These are phyloP conservation scores for Leucophenga maculata DNA, from an alignment of 2,888 invertebrate species.

Conservation along the genomic window DNA sequence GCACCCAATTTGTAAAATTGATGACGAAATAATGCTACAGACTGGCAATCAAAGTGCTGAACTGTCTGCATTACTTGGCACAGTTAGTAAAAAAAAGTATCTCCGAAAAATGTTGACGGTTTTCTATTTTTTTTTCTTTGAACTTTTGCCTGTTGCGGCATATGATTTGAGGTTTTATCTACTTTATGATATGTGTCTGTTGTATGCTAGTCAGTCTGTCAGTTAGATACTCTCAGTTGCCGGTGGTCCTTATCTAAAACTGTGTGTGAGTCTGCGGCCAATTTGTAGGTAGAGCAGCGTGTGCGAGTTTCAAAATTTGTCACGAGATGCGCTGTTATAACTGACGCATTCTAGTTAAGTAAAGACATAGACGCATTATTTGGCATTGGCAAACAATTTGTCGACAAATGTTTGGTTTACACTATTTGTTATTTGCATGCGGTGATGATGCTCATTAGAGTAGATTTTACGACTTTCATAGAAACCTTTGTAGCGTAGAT, in stretches of 20 bases:
- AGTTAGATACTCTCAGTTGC: not conserved
- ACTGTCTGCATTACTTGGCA: constrained; percentile 15
- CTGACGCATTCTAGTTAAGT: too few relatives aligned
- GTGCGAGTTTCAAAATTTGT: too few relatives aligned
- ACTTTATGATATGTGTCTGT: constrained; percentile 7
- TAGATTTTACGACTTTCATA: too few relatives aligned
- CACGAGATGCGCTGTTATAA: too few relatives aligned
- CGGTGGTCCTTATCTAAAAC: constrained; percentile 51
- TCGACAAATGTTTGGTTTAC: constrained; percentile 20
- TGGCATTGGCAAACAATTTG: constrained; percentile 44
- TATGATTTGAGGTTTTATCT: not conserved
- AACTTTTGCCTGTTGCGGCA: constrained; percentile 37
- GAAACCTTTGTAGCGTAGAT: too few relatives aligned
- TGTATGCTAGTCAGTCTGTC: too few relatives aligned
- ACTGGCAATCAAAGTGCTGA: too few relatives aligned
- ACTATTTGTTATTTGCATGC: not conserved
- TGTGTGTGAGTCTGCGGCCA: constrained; percentile 43
- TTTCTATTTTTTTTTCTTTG: constrained; percentile 54
- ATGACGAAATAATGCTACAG: too few relatives aligned
- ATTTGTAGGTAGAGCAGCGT: too few relatives aligned
- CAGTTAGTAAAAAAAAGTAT: not conserved
- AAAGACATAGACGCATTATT: constrained; percentile 18
- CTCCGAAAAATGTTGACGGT: constrained; percentile 39
- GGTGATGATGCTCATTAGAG: not conserved
- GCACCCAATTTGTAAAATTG: constrained; percentile 54